Base-by-base conservation (phyloP, 2,888 invertebrate genomes). In the Harpagoxenus sublaevis region DNA sequence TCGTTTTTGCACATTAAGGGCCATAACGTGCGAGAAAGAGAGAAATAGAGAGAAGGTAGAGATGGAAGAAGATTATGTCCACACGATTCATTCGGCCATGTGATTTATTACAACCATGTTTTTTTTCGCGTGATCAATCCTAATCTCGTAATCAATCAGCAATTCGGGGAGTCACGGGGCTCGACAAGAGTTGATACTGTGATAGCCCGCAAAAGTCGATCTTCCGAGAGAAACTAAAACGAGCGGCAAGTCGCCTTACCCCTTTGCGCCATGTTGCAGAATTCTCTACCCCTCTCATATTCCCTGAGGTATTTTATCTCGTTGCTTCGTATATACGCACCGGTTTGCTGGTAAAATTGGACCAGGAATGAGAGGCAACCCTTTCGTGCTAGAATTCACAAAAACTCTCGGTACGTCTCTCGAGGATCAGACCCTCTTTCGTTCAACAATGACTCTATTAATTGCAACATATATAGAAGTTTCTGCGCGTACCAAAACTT, bases 81-180 rank as follows among this genome's bases (percentile, higher is more conserved):
- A 71, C 70, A 88, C 84, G 88, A 86, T 78, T 87, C 88, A 83
- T 86, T 88, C 85, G 23, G 68, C 62, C 78, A n/a, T 83, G 86
- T 89, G 89, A 89, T 88, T 88, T 89, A 89, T 89, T 86, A 85
- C 79, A 62, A 48, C 35, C 63, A 55, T 62, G 31, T 42, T 84
- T 66, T 84, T 86, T 85, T 66, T 35, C 18, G 48, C 45, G 12
- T 28, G 45, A 53, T 45, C 39, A 60, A 60, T 68, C 66, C 75
- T 86, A 85, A 88, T 89, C 81, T 86, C 15, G 78, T 82, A 83
- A 89, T 89, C 88, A 87, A 88, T 89, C 88, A 85, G 84, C 31
- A 51, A 82, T 51, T 23, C 62, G 42, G 65, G 53, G 65, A 82
- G 75, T 84, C 83, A 65, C 75, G 73, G 63, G 68, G 71, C 79